These are phyloP conservation scores for Plemyria rubiginata DNA, from an alignment of 2,888 invertebrate genomes.

Conservation along the genomic window DNA sequence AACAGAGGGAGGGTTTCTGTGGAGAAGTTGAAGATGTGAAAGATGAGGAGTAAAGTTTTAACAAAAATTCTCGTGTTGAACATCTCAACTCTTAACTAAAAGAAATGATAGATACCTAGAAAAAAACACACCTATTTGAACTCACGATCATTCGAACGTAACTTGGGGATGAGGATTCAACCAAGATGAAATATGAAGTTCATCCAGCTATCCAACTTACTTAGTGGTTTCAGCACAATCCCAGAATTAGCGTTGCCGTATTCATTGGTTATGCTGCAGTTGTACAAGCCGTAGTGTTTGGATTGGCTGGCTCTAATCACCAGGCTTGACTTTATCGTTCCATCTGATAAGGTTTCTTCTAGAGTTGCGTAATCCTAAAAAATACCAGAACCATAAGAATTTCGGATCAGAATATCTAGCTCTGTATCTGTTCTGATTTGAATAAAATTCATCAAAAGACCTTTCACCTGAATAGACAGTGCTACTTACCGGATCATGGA, in stretches of 20 bases:
- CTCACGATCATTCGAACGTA: too few relatives aligned
- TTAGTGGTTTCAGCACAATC: constrained; percentile 93
- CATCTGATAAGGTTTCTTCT: constrained; percentile 89
- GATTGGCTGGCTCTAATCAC: constrained; percentile 93
- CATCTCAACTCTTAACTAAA: too few relatives aligned
- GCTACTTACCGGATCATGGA: constrained; percentile 83
- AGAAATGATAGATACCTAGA: too few relatives aligned
- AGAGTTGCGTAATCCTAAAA: constrained; percentile 88
- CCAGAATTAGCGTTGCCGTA: constrained; percentile 94
- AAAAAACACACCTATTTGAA: too few relatives aligned
- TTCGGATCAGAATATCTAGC: too few relatives aligned
- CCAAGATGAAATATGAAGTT: too few relatives aligned
- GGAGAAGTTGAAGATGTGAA: constrained; percentile 45
- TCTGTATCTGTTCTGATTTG: too few relatives aligned
- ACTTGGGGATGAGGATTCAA: too few relatives aligned
- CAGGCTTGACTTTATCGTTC: constrained; percentile 91
- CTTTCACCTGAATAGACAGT: background rate
- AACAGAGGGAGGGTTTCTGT: constrained; percentile 91
- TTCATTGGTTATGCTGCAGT: constrained; percentile 96
- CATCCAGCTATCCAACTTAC: constrained; percentile 85
- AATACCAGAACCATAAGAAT: background rate
- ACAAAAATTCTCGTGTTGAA: too few relatives aligned
- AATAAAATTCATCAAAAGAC: too few relatives aligned
- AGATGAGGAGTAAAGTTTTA: too few relatives aligned
- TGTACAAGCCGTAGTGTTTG: constrained; percentile 95